Evolutionary conservation across 2,113 vertebrate species (phyloP).

Genomic region (Ellobius talpinus): DNA sequence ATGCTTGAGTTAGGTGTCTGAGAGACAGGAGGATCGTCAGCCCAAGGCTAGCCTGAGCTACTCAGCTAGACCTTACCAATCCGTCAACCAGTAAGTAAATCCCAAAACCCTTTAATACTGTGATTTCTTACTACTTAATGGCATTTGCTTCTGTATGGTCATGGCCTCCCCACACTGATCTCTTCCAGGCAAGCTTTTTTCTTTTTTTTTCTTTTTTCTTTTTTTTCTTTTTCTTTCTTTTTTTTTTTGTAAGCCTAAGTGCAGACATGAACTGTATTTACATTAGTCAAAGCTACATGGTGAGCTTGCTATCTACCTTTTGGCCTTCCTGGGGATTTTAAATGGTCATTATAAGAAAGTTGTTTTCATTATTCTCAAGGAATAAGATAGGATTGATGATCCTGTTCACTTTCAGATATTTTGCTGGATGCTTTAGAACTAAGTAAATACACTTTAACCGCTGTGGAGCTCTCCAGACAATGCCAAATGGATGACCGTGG

Average conservation of each 20-base stretch:
- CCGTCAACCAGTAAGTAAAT: neutral
- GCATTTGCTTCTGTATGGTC: neutral
- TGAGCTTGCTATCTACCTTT: neutral
- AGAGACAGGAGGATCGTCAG: neutral
- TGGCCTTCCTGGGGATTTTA: slow-evolving; percentile 3
- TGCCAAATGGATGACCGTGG: slow-evolving; percentile 96
- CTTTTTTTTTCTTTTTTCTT: no score
- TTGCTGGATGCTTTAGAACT: slow-evolving; percentile 95
- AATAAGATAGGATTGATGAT: neutral
- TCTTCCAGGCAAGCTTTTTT: neutral
- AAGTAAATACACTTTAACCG: slow-evolving; percentile 93
- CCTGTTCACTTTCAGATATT: slow-evolving; percentile 88
- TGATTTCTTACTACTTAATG: neutral
- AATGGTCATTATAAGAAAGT: neutral
- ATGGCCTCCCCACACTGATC: neutral
- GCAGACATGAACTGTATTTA: neutral
- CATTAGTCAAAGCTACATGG: neutral
- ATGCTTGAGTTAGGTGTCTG: no score
- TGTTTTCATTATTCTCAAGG: neutral
- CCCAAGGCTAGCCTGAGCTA: neutral
- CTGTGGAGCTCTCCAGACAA: slow-evolving; percentile 94
- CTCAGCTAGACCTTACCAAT: neutral
- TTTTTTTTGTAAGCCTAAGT: neutral
- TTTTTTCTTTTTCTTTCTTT: no score
- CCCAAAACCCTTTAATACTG: neutral